phyloP scores from a whole-genome alignment of 2,797 vertebrate species.

The Micropoecilia bifurca region DNA sequence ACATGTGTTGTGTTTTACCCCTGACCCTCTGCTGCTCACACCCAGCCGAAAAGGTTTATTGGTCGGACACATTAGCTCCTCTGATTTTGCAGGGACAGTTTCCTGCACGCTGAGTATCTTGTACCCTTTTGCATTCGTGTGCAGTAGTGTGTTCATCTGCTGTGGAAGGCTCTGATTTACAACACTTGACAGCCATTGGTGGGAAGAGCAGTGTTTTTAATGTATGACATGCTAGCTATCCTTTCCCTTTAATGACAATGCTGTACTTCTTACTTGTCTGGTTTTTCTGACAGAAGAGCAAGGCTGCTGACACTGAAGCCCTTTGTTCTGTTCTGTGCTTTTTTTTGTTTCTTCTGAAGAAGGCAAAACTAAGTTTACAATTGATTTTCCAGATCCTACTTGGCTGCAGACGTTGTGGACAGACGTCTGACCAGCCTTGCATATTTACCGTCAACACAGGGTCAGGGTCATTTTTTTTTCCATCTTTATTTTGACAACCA shows the following conservation, averaged over 20 bases:
- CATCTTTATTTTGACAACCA: conserved; percentile 1
- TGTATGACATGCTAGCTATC: conserved; percentile 29
- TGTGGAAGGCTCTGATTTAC: conserved; percentile 25
- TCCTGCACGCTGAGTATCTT: conserved; percentile 42
- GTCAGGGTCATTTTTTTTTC: conserved; percentile 20
- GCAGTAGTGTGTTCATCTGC: conserved; percentile 33
- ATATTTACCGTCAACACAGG: conserved; percentile 26
- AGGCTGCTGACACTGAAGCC: conserved; percentile 23
- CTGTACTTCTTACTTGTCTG: conserved; percentile 31
- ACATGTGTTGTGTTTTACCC: too few relatives aligned
- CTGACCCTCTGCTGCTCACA: too few relatives aligned
- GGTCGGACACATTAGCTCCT: conserved; percentile 2
- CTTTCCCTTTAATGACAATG: conserved; percentile 25
- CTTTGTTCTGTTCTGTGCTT: neutral
- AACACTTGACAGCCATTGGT: conserved; percentile 49
- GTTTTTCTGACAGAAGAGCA: conserved; percentile 35
- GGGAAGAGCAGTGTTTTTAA: conserved; percentile 33
- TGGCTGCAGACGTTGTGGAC: conserved; percentile 10
- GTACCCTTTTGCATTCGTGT: conserved; percentile 34
- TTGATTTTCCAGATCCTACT: conserved; percentile 6
- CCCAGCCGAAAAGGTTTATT: too few relatives aligned
- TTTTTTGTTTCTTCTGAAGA: conserved; percentile 2
- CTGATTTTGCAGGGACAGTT: conserved; percentile 34
- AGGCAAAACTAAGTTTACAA: neutral
- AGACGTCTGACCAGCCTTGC: conserved; percentile 8